Percentiles rank a stretch among this genome's conserved stretches.
These are phyloP conservation scores for Hydractinia symbiolongicarpus DNA, from an alignment of 30 jellyfish, hydroid and myxozoan species.

Conservation along the genomic window DNA sequence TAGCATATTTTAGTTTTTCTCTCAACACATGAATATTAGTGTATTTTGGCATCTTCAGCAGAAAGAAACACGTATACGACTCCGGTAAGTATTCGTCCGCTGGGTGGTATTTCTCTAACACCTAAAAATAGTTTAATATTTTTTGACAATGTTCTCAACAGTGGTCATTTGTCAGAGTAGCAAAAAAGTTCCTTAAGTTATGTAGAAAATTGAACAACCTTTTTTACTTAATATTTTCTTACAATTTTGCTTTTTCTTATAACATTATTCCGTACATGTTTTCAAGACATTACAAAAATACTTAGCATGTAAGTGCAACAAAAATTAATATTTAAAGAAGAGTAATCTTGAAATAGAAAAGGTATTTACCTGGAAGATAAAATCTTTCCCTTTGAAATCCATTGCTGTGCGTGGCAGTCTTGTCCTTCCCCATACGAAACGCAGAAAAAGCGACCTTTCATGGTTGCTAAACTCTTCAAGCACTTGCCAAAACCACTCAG, in stretches of 20 bases:
- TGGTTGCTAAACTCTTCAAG: conserved; percentile 65
- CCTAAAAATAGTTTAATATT: conserved; percentile 26
- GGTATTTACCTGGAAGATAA: conserved; percentile 65
- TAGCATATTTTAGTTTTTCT: conserved; percentile 87
- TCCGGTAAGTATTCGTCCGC: conserved; percentile 84
- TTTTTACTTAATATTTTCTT: no score
- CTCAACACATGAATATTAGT: conserved; percentile 52
- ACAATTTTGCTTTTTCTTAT: no score
- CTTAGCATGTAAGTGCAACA: neutral
- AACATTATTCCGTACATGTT: no score
- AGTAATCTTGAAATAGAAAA: neutral
- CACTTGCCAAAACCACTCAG: conserved; percentile 86
- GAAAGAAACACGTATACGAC: conserved; percentile 93
- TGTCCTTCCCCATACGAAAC: conserved; percentile 96
- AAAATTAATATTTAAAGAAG: neutral
- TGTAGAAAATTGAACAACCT: no score
- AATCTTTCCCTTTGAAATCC: conserved; percentile 83
- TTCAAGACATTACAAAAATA: no score
- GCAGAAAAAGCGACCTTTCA: conserved; percentile 76
- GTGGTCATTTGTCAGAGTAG: neutral
- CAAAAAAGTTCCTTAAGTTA: no score
- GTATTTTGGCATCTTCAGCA: conserved; percentile 87
- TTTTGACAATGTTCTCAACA: neutral
- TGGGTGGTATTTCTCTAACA: conserved; percentile 79
- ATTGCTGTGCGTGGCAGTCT: conserved; percentile 87